Evolutionary conservation across 2,888 invertebrate species (phyloP), one percentile per base, ranked within the genome.

Genomic region (Stenolophus ochropezus): DNA sequence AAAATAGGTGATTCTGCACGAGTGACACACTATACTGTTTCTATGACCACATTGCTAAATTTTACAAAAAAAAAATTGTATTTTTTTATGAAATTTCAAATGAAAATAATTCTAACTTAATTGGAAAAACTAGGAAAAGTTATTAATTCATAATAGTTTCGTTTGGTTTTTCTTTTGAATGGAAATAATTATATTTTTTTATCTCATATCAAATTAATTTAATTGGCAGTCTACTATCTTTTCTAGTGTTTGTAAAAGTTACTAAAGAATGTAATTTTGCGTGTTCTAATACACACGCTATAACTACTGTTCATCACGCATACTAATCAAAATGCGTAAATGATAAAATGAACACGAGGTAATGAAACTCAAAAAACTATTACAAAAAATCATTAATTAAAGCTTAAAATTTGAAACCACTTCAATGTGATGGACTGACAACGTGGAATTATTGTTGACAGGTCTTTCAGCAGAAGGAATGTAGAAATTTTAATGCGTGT

Each of bases 221-320:
- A 65, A 25, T 25, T 65, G 14, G 65, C 27, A 27, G 25, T 65
- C 27, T n/a, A 33, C 8, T 23, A 33, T 69, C 18, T 69, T 33
- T 69, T 33, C 20, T 33, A 33, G 0, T 33, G 8, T 20, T 20
- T 71, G 71, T 71, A 71, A 71, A 71, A 47, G 47, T 71, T 20
- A 42, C n/a, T 71, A 20, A 71, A 47, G 21, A 71, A 71, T 71
- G 47, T 47, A n/a, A 71, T 71, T 71, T 71, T 49, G 42, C 71
- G 69, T 69, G 20, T 11, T 18, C 42, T 18, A 47, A 18, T 42
- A 71, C 71, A 21, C 47, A 21, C 21, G 71, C 20, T 20, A 21
- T 3, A 11, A 20, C 56, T 58, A 11, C 21, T 21, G 21, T 16
- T 21, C 8, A 6, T 14, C 14, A 77, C 76, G 58, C 58, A 53